These are phyloP conservation scores for Agrochola lota DNA, from an alignment of 2,888 invertebrate genomes.

Conservation along the genomic window DNA sequence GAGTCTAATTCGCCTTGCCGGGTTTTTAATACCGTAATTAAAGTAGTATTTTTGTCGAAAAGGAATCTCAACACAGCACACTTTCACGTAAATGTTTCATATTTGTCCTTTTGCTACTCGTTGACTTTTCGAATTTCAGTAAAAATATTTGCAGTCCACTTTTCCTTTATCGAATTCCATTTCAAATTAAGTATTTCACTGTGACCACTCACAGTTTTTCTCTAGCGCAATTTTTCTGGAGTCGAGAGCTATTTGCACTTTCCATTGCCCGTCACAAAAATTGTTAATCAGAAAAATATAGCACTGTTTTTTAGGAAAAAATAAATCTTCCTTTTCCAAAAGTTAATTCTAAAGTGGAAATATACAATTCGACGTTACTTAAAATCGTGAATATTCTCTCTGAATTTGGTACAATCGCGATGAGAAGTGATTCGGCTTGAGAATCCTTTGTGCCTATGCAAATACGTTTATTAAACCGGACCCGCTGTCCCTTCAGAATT, in stretches of 20 bases:
- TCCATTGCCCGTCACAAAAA: constrained; percentile 15
- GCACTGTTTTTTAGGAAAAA: background rate
- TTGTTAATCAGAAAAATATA: constrained; percentile 35
- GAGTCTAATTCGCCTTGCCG: constrained; percentile 35
- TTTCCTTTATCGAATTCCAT: constrained; percentile 36
- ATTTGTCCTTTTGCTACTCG: constrained; percentile 31
- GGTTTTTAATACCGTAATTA: constrained; percentile 33
- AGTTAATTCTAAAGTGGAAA: constrained; percentile 34
- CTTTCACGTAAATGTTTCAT: constrained; percentile 51
- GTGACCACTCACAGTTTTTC: constrained; percentile 28
- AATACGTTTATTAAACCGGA: constrained; percentile 64
- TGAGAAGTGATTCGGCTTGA: constrained; percentile 57
- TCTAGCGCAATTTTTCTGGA: constrained; percentile 29
- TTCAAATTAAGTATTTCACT: constrained; percentile 34
- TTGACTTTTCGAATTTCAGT: constrained; percentile 41
- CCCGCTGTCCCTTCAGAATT: constrained; percentile 57
- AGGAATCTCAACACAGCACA: constrained; percentile 25
- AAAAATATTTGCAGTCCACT: constrained; percentile 44
- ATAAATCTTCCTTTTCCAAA: background rate
- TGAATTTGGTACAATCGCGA: constrained; percentile 60
- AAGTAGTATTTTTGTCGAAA: constrained; percentile 43
- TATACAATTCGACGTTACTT: constrained; percentile 43
- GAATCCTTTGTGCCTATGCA: constrained; percentile 66
- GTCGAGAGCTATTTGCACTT: constrained; percentile 31
- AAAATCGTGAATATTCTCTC: constrained; percentile 64